A percentile compares a stretch with the other conserved stretches of the same genome.
Evolutionary conservation across 2,113 vertebrate genomes (phyloP).

Genomic region (Charina bottae): DNA sequence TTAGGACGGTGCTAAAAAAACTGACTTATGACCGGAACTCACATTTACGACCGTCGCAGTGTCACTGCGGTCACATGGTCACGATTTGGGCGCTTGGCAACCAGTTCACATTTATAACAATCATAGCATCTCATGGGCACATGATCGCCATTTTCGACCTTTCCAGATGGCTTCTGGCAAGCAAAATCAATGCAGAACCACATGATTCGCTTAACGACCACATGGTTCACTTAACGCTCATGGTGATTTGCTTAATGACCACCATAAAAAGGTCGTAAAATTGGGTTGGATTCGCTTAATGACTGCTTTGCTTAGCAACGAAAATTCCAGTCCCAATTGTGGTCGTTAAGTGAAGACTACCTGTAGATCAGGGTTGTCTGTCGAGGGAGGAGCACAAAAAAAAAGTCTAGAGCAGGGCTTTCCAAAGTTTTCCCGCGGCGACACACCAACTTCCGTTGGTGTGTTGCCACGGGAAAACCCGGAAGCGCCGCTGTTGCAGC

Average conservation of each 20-base stretch:
- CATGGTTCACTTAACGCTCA: background rate
- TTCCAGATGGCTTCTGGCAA: background rate
- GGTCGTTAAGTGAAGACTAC: background rate
- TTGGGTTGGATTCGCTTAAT: background rate
- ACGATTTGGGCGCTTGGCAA: background rate
- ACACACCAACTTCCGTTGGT: no score
- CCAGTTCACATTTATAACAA: background rate
- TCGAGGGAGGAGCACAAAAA: no score
- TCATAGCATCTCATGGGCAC: background rate
- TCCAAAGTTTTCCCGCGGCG: no score
- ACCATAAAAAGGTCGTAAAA: background rate
- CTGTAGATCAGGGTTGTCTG: background rate
- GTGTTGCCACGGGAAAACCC: no score
- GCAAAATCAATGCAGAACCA: background rate
- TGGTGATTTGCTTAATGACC: background rate
- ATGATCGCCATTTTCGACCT: background rate
- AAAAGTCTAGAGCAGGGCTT: no score
- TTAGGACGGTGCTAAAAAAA: background rate
- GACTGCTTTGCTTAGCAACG: background rate
- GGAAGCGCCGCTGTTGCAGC: no score
- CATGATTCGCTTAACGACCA: background rate
- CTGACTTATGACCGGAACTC: background rate
- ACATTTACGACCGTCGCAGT: background rate
- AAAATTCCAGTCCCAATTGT: background rate
- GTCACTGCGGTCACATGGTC: background rate